A percentile compares a stretch with the other conserved stretches of the same genome.
Conservation (phyloP, 2,113 vertebrate genomes). For the Phrynocephalus versicolor region DNA sequence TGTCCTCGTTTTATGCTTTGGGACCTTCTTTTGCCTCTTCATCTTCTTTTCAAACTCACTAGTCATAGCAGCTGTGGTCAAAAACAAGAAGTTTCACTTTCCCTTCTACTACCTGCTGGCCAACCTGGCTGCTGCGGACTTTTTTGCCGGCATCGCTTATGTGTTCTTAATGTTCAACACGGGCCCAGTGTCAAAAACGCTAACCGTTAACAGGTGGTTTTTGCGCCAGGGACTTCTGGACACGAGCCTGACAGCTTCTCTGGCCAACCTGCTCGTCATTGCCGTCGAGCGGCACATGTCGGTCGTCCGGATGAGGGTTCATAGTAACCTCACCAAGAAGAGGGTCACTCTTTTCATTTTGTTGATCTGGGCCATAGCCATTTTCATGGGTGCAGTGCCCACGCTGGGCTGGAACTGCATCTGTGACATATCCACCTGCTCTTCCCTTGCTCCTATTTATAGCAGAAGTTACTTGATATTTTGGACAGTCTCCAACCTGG, state of each 20-base stretch:
- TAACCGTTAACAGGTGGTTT: constrained; percentile 90
- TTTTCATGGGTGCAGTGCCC: constrained; percentile 93
- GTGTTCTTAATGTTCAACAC: constrained; percentile 98
- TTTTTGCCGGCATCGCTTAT: constrained; percentile 95
- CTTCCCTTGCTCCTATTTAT: constrained; percentile 90
- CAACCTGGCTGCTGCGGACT: constrained; percentile 94
- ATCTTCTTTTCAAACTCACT: constrained; percentile 94
- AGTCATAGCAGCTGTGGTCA: constrained; percentile 93
- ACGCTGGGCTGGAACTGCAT: constrained; percentile 97
- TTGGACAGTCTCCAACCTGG: constrained; percentile 91
- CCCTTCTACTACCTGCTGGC: constrained; percentile 96
- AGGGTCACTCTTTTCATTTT: constrained; percentile 91
- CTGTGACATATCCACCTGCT: constrained; percentile 87
- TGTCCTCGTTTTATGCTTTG: constrained; percentile 84
- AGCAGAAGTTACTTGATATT: constrained; percentile 95
- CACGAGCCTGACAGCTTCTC: constrained; percentile 90
- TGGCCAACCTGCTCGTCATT: constrained; percentile 91
- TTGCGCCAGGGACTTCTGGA: constrained; percentile 94
- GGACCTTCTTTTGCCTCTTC: constrained; percentile 91
- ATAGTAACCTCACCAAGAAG: constrained; percentile 93
- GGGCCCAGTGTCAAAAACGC: constrained; percentile 78
- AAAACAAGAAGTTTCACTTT: constrained; percentile 92
- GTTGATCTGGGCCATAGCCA: constrained; percentile 89
- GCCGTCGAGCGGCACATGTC: constrained; percentile 95
- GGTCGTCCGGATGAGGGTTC: constrained; percentile 89